phyloP scores from a whole-genome alignment of 2,113 vertebrate species.

The Corapipo altera region DNA sequence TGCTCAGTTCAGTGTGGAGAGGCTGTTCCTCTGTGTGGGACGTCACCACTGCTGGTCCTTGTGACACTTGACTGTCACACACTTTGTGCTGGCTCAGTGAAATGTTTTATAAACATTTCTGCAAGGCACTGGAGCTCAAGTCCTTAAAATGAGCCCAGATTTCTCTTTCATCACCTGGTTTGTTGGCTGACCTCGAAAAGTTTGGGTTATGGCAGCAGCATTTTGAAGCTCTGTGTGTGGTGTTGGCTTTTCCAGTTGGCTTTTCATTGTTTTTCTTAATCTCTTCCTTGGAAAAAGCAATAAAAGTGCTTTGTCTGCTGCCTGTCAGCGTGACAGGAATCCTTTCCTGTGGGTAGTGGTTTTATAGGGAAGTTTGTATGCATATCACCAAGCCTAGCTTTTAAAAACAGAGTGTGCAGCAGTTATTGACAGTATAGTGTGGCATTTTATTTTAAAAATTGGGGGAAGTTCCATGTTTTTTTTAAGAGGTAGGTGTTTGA shows the following conservation, averaged over 20 bases:
- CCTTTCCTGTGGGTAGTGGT: conserved; percentile 50
- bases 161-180: neutral
- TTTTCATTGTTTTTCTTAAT: conserved; percentile 20
- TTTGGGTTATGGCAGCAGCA: neutral
- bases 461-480: conserved; percentile 74
- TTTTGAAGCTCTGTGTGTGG: neutral
- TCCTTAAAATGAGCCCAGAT: neutral
- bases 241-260: neutral
- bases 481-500: conserved; percentile 73
- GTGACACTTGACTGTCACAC: neutral
- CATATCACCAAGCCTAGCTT: conserved; percentile 63
- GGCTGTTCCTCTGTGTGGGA: neutral
- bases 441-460: conserved; percentile 75
- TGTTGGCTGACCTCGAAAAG: neutral
- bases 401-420: conserved; percentile 65
- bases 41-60: neutral
- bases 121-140: neutral
- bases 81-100: neutral
- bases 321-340: conserved; percentile 42
- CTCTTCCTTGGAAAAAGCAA: conserved; percentile 73
- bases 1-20: neutral
- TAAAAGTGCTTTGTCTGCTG: conserved; percentile 74
- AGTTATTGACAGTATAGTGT: conserved; percentile 59
- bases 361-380: conserved; percentile 73
- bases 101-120: conserved; percentile 27